Evolutionary conservation across 2,113 vertebrate genomes (phyloP), one percentile per base, ranked within the genome.

Genomic region (Campylorhamphus procurvoides): DNA sequence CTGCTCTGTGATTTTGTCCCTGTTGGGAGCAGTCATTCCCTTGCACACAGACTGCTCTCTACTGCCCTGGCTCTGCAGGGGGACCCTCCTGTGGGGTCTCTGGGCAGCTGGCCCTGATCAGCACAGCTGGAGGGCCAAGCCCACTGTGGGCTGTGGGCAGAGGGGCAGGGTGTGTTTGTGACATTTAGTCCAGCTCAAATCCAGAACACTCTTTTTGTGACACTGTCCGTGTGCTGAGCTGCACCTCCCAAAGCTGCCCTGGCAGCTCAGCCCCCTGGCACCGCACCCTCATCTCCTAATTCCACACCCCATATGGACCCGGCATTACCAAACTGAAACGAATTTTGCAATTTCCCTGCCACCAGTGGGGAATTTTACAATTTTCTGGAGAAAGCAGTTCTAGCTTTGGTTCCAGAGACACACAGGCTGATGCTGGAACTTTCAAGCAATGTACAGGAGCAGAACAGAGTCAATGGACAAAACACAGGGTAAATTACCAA

Each of bases 1-100:
- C 81, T 75, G 93, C 94, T 81, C 77, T 87, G 80, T 79, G 96
- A 33, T 84, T 94, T 28, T 73, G 82, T 59, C 87, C 89, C 46
- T 58, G 84, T 91, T 95, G 68, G 91, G 76, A 87, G 91, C 91
- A 90, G 95, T 67, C 39, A 2, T 44, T 84, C 49, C 77, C 63
- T 47, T 37, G 90, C 84, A 58, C 72, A 80, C 80, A 72, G 7
- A 63, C 12, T 0, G 0, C 84, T 52, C 88, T 50, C 35, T 55
- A 72, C 89, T 80, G 35, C 78, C 84, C 27, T 37, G 25, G 35
- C 58, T 24, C 84, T 77, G 53, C 50, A 22, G 62, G 3, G 71
- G 87, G 84, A 90, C 75, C 69, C 52, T 44, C 60, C 1, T 2
- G 2, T 16, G 35, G 42, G 76, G n/a, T 75, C 56, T 60, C 68